phyloP scores from a whole-genome alignment of 2,888 invertebrate genomes.

The Drosophila recens region DNA sequence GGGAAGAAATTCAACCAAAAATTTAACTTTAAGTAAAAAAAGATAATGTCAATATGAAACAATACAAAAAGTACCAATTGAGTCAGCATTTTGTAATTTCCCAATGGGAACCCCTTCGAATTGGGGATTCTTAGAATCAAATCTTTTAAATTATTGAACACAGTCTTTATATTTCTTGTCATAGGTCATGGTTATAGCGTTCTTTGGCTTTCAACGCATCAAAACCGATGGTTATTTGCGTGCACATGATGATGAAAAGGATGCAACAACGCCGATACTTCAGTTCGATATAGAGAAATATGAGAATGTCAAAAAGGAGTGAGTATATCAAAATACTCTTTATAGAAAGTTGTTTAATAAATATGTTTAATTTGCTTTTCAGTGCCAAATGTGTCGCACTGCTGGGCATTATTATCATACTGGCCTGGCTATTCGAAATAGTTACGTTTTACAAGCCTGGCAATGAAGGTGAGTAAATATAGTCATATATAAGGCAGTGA shows the following conservation, averaged over 20 bases:
- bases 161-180: neutral
- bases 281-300: constrained; percentile 75
- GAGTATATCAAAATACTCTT: constrained; percentile 37
- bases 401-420: constrained; percentile 89
- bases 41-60: neutral
- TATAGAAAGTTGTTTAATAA: neutral
- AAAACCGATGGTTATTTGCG: constrained; percentile 56
- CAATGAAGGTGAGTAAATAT: constrained; percentile 52
- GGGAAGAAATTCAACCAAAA: neutral
- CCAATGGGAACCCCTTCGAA: constrained; percentile 1
- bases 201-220: constrained; percentile 84
- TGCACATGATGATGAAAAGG: constrained; percentile 42
- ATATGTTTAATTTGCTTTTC: neutral
- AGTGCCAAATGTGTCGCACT: constrained; percentile 85
- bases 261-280: constrained; percentile 2
- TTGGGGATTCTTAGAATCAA: neutral
- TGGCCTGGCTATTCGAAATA: constrained; percentile 90
- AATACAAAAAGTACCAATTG: neutral
- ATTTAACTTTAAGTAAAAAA: neutral
- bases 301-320: constrained; percentile 83
- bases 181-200: constrained; percentile 74
- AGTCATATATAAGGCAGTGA: too few relatives aligned
- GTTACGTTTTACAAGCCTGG: constrained; percentile 87
- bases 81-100: constrained; percentile 6
- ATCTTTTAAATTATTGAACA: neutral